Evolutionary conservation across 1,140 invertebrate species (phyloP), one percentile per base, ranked within the genome.

Genomic region (Pentalonia nigronervosa): DNA sequence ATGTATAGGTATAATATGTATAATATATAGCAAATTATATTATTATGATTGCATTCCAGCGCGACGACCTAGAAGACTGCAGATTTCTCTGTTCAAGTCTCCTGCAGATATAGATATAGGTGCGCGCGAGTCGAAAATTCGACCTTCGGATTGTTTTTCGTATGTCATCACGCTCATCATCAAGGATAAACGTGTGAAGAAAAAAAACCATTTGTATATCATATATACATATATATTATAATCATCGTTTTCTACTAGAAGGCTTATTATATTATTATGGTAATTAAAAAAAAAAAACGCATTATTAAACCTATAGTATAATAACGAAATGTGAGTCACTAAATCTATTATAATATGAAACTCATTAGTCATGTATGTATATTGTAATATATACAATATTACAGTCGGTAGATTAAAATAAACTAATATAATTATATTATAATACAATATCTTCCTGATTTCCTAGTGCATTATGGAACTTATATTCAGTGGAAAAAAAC

Each of bases 91-190:
- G 67, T 50, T 48, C n/a, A 76, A 91, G 90, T 81, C 67, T 25
- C 41, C 67, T 48, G 76, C 60, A n/a, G 60, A 76, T n/a, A 92
- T n/a, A n/a, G n/a, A n/a, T n/a, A 47, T 84, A 41, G 41, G 76
- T 30, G 45, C 45, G n/a, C 30, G n/a, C 41, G 47, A 76, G 30
- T 83, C 47, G 25, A 83, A 92, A 48, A 83, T 50, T 34, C 41
- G 47, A 92, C 91, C 91, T 92, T 92, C 45, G 90, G 23, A 83
- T 83, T 83, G 91, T 83, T 92, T 91, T 92, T 92, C 76, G 47
- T 86, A 47, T 30, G 84, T 86, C 84, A 86, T 76, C 60, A 76
- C 60, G n/a, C 60, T 76, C 60, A 76, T 86, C 36, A 25, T 86
- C 84, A 86, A 86, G 41, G 84, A 86, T 41, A 47, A 45, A 86